A percentile compares a stretch with the other conserved stretches of the same genome.
phyloP scores from a whole-genome alignment of 2,888 invertebrate species.

The Cistogaster globosa region DNA sequence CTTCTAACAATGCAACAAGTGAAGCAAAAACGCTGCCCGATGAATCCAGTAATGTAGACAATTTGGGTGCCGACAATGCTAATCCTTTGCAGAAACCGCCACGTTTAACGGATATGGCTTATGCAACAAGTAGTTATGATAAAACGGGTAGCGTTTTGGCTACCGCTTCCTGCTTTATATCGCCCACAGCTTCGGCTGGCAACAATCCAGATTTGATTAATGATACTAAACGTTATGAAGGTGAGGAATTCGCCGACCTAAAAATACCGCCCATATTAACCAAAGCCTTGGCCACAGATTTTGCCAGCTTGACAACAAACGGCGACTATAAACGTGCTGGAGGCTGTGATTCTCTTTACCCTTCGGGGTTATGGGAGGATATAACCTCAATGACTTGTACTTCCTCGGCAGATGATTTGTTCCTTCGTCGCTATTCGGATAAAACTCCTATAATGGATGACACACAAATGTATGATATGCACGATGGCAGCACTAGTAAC shows the following conservation, averaged over 20 bases:
- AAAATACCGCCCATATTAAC: slow-evolving; percentile 80
- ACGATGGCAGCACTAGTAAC: slow-evolving; percentile 81
- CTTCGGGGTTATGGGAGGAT: slow-evolving; percentile 90
- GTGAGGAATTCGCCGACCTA: slow-evolving; percentile 83
- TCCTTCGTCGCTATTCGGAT: slow-evolving; percentile 87
- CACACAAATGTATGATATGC: slow-evolving; percentile 80
- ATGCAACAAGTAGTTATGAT: slow-evolving; percentile 88
- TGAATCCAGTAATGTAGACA: slow-evolving; percentile 66
- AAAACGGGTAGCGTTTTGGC: slow-evolving; percentile 87
- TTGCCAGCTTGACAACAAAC: slow-evolving; percentile 83
- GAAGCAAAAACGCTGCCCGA: slow-evolving; percentile 73
- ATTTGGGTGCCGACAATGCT: slow-evolving; percentile 69
- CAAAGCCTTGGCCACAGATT: slow-evolving; percentile 84
- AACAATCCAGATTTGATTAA: slow-evolving; percentile 94
- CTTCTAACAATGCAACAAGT: slow-evolving; percentile 79
- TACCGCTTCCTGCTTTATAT: slow-evolving; percentile 88
- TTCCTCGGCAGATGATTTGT: slow-evolving; percentile 82
- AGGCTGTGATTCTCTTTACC: slow-evolving; percentile 89
- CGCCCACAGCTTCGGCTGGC: slow-evolving; percentile 88
- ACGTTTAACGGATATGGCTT: slow-evolving; percentile 87
- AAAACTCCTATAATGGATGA: slow-evolving; percentile 89
- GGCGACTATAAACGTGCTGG: slow-evolving; percentile 91
- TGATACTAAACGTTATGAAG: slow-evolving; percentile 89
- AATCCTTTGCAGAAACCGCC: slow-evolving; percentile 90
- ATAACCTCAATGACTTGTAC: slow-evolving; percentile 73